Conservation (phyloP, 2,888 invertebrate genomes). For the Incurvaria masculella region DNA sequence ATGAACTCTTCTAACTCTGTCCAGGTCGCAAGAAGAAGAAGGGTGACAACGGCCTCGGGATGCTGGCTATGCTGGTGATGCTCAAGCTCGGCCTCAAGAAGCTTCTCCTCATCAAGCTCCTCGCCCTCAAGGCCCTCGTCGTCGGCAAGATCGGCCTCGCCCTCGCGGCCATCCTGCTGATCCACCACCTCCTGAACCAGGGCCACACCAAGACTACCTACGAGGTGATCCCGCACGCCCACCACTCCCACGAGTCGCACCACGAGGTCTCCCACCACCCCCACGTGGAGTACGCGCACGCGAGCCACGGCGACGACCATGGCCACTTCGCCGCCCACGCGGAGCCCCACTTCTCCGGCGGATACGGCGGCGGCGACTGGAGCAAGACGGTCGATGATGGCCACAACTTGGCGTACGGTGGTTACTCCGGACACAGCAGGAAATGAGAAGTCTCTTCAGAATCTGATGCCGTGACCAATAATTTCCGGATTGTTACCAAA, state of each 20-base stretch:
- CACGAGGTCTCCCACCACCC: conserved; percentile 54
- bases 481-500: neutral
- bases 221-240: conserved; percentile 44
- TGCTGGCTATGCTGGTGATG: conserved; percentile 62
- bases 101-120: conserved; percentile 73
- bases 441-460: conserved; percentile 21
- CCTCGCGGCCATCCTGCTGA: conserved; percentile 65
- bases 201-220: conserved; percentile 47
- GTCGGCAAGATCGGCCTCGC: conserved; percentile 79
- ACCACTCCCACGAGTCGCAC: conserved; percentile 52
- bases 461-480: neutral
- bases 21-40: conserved; percentile 72
- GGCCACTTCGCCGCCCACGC: too few species aligned
- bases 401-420: conserved; percentile 69
- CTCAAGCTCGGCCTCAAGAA: conserved; percentile 45
- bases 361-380: conserved; percentile 55
- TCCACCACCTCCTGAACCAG: conserved; percentile 43
- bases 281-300: conserved; percentile 46
- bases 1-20: too few species aligned
- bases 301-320: conserved; percentile 38
- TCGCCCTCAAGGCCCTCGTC: conserved; percentile 78
- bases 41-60: conserved; percentile 64
- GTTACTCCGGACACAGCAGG: conserved; percentile 44
- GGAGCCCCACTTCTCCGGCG: too few species aligned
- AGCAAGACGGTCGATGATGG: conserved; percentile 61